phyloP scores from a whole-genome alignment of 2,113 vertebrate species.

The Hydrolagus affinis region DNA sequence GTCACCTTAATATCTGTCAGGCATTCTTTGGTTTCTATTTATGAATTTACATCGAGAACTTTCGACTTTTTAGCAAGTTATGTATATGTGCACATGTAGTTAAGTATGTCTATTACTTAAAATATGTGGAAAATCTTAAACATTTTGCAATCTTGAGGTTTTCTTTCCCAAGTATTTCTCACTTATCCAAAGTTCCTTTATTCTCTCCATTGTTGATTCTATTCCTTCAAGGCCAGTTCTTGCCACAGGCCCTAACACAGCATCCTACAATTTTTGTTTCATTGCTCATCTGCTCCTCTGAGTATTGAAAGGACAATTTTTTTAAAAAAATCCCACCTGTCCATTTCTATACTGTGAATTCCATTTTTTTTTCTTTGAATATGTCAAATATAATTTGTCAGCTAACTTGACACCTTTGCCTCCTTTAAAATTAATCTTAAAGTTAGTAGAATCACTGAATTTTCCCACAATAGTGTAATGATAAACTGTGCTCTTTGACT shows the following conservation, averaged over 20 bases:
- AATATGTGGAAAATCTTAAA: background rate
- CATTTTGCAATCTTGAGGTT: background rate
- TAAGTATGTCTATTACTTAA: background rate
- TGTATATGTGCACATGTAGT: background rate
- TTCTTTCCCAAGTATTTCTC: background rate
- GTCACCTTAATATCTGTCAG: background rate
- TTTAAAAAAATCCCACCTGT: background rate
- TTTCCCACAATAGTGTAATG: background rate
- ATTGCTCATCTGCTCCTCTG: background rate
- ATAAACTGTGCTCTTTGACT: background rate
- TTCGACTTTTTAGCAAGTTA: background rate
- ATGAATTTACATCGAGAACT: background rate
- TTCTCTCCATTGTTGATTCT: background rate
- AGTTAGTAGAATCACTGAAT: background rate
- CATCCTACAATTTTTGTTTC: background rate
- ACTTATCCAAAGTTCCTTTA: background rate
- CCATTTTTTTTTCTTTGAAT: background rate
- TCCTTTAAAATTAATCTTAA: background rate
- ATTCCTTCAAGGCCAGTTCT: background rate
- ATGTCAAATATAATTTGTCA: background rate
- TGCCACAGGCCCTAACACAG: background rate
- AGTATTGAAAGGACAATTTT: background rate
- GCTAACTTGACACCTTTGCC: background rate
- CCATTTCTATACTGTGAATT: background rate
- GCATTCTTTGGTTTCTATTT: background rate